Evolutionary conservation across 2,113 vertebrate species (phyloP), one percentile per base, ranked within the genome.

Genomic region (Capreolus pygargus): DNA sequence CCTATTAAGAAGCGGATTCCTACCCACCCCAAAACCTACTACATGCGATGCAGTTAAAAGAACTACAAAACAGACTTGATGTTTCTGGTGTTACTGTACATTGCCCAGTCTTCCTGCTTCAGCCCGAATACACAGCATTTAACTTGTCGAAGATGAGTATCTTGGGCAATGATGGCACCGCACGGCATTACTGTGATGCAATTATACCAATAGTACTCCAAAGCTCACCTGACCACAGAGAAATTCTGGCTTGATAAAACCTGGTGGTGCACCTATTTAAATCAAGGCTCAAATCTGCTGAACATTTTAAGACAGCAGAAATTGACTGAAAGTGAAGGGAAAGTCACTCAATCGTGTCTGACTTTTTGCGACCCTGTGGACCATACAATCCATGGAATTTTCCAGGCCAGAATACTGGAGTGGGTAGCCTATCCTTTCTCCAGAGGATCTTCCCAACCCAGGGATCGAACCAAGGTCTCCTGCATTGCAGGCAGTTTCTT

Each of bases 291-390:
- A 55, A 23, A 17, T 36, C 15, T 82, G 89, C 57, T 30, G 23
- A 39, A 67, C 27, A 30, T 15, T 54, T 91, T 57, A 33, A 5
- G 8, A 30, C 36, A 47, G 39, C 13, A 81, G 94, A 47, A 64
- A 23, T 25, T 67, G 17, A 21, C 9, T 36, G 16, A 36, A 21
- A 36, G 64, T 70, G n/a, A 36, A 36, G 16, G 1, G n/a, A 11
- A 70, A 36, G n/a, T 70, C 2, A 0, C 9, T 70, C 64, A 70
- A 1, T 36, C 0, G 0, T 36, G 64, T 70, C n/a, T 17, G 10
- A 0, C 64, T 70, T 2, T 36, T 21, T 36, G 9, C 1, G 0
- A 21, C n/a, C 36, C 64, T 1, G 1, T 36, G n/a, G n/a, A n/a
- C 64, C 11, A 1, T 70, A 11, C 2, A 36, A 19, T 21, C 2